Base-by-base conservation (phyloP, 2,797 vertebrate species). In the Sparidentex hasta region DNA sequence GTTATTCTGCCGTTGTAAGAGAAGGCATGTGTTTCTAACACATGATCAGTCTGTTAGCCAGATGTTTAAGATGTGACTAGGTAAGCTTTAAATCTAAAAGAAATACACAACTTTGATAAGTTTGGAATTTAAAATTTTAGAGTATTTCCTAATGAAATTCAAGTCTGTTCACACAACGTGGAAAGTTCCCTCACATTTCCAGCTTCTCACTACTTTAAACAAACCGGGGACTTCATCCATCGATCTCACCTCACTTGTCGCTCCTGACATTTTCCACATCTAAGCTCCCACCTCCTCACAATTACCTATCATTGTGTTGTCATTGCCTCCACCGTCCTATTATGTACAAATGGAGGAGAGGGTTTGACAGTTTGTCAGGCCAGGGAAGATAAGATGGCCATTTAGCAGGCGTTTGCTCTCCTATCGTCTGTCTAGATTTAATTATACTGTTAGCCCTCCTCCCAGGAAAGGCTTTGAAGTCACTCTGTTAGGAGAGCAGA, bases 271-370 rank as follows among this genome's bases (percentile, higher is more conserved):
- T 86, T 80, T 57, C 55, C 83, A 72, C 74, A 65, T 74, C 70
- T 80, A 71, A 84, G 68, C 85, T 63, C 62, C 86, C 74, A 54
- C 85, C 82, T 87, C 82, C 73, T 76, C 71, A 84, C 86, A 85
- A 91, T 91, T 88, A 90, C 90, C 78, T 66, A 83, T 93, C 89
- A 92, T 92, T 88, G 89, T 84, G 80, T 86, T 93, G 89, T 92
- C 92, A 88, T 74, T 78, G 84, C 76, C 76, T 84, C 81, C 65
- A 55, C 81, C 70, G n/a, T 75, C 85, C 83, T 81, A 89, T 92
- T 90, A 90, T 82, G 78, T 85, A 81, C 81, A 80, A 92, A 90
- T 81, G 75, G 83, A 80, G 65, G 76, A 81, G 73, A 80, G 71
- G 70, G 71, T 69, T 73, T 92, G 92, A 94, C 91, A 90, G 87